Evolutionary conservation across 2,888 invertebrate species (phyloP), one percentile per base, ranked within the genome.

Genomic region (Adelognathus sp.): DNA sequence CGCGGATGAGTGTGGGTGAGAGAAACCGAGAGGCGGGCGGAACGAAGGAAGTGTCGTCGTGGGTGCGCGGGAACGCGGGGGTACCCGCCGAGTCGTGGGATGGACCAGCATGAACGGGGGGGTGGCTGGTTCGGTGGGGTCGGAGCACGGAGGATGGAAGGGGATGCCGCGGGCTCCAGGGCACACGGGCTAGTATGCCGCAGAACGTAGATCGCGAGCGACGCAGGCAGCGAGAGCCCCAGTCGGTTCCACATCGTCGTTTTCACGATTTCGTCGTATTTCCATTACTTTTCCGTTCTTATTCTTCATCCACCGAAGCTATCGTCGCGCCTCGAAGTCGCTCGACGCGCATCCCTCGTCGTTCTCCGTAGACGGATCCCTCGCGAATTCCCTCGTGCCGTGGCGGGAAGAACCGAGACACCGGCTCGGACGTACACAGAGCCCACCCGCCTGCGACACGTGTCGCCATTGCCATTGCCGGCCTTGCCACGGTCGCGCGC

Each of bases 131-230:
- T 79, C 80, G 81, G 83, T 76, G 82, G 81, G 82, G 78, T 79
- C 76, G 67, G 74, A 76, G 75, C 77, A 72, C 71, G 41, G 73
- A 44, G 56, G 66, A 71, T 71, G 64, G 78, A 79, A 78, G 78
- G 82, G 82, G 81, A 78, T 82, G 83, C 83, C 80, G 81, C 84
- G 87, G 85, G 87, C 84, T 86, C 85, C 88, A 86, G 86, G 87
- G 88, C 85, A 86, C 82, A 85, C 85, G 83, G 86, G 87, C 89
- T 90, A 90, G 90, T 90, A 84, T 86, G 89, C 87, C 89, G 89
- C 88, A 86, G 90, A 90, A 86, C 89, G 88, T 86, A 89, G 89
- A 84, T 89, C 88, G 90, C 86, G 87, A 86, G 87, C 86, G 89
- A 89, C 89, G 89, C 87, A 85, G 79, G 50, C 70, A 72, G 80